These are phyloP conservation scores for Caiman crocodilus DNA, from an alignment of 2,797 vertebrate genomes.

Conservation along the genomic window DNA sequence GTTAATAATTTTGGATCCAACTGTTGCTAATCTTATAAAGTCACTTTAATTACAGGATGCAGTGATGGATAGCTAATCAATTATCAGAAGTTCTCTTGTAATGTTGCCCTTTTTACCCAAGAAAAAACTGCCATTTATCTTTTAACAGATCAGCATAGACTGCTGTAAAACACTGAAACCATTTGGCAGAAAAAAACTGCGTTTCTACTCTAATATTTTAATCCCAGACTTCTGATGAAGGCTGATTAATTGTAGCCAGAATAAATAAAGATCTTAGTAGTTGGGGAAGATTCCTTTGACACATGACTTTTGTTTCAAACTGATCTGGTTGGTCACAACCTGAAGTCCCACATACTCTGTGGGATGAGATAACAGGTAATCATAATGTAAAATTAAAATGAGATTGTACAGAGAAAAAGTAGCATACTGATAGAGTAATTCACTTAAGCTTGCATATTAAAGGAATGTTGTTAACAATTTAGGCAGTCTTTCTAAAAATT, in stretches of 20 bases:
- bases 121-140: not conserved
- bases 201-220: not conserved
- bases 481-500: not conserved
- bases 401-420: not conserved
- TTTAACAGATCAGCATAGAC: not conserved
- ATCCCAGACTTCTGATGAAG: not conserved
- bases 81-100: not conserved
- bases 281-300: not conserved
- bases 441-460: not conserved
- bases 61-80: not conserved
- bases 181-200: rapidly evolving
- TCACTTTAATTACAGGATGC: not conserved
- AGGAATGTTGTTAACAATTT: not conserved
- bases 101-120: not conserved
- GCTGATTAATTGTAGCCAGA: not conserved
- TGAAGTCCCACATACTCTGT: not conserved
- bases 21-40: not conserved
- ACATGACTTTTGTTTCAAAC: not conserved
- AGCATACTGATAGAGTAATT: not conserved
- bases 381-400: not conserved
- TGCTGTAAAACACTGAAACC: not conserved
- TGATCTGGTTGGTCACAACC: not conserved
- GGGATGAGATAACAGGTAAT: not conserved
- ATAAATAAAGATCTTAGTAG: not conserved
- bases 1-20: not conserved